Base-by-base conservation (phyloP, 2,797 vertebrate genomes). In the Myioborus melanocephalus region DNA sequence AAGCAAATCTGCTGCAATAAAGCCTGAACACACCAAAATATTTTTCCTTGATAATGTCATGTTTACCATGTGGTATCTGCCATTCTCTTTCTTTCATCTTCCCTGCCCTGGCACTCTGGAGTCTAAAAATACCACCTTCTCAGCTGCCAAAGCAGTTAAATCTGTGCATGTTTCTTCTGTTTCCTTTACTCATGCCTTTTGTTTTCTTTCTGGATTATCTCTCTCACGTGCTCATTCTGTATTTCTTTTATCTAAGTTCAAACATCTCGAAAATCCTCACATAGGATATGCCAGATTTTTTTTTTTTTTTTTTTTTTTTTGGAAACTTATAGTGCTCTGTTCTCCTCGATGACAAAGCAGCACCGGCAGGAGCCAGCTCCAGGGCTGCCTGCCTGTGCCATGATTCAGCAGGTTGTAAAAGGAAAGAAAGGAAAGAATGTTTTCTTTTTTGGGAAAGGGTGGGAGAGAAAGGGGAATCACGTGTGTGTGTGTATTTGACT, bases 331-430 rank as follows among this genome's bases (percentile, higher is more conserved):
- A 8, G 12, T 78, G 49, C 22, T 85, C 60, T 39, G 14, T 70
- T 92, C 44, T 65, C 23, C 22, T n/a, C 0, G 0, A 77, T 94
- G 89, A 96, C 95, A 95, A 94, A 93, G 96, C 94, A 96, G 73
- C 70, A 55, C 3, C 61, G 63, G 57, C 91, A 94, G 80, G 57
- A 86, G 71, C 14, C 0, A 72, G 83, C 35, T 83, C 18, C 68
- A 55, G 57, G 65, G 90, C 90, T 94, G 94, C 91, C 94, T 94
- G 95, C 92, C 91, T 91, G 57, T 94, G 91, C 83, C 55, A 59
- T 96, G 94, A 96, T 95, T 96, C 96, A 96, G 96, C 94, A 96
- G 91, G 96, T 90, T 91, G 87, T 86, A 91, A 93, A 94, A 81
- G 83, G 89, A 96, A 96, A 50, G 87, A 93, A 94, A 81, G 83